phyloP scores from a whole-genome alignment of 2,113 vertebrate genomes.

The Centrocercus urophasianus region DNA sequence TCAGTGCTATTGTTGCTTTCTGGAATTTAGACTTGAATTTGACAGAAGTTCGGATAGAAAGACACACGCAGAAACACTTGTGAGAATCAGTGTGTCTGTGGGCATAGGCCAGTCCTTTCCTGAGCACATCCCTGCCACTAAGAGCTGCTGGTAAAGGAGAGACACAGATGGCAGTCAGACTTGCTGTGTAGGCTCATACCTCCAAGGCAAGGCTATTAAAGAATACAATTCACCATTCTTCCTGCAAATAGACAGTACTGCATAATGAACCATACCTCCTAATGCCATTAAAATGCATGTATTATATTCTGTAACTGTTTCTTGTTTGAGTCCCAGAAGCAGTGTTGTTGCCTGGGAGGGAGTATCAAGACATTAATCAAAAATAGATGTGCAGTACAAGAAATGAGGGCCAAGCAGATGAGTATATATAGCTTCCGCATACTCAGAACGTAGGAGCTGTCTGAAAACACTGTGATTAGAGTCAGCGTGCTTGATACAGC shows the following conservation, averaged over 20 bases:
- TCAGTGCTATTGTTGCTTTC: slow-evolving; percentile 50
- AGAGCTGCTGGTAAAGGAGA: neutral
- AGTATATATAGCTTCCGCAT: neutral
- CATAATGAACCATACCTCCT: neutral
- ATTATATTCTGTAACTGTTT: neutral
- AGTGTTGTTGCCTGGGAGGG: neutral
- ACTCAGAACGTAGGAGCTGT: neutral
- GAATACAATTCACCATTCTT: neutral
- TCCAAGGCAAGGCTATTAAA: neutral
- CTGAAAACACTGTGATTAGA: neutral
- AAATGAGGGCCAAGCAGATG: neutral
- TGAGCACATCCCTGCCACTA: slow-evolving; percentile 1
- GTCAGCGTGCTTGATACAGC: neutral
- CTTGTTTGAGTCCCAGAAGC: neutral
- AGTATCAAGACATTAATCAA: slow-evolving; percentile 6
- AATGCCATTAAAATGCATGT: neutral
- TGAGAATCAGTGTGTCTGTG: slow-evolving; percentile 16
- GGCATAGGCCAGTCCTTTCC: neutral
- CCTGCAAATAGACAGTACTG: neutral
- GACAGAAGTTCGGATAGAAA: neutral
- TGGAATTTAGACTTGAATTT: slow-evolving; percentile 55
- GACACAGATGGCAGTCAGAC: neutral
- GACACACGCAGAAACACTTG: slow-evolving; percentile 16
- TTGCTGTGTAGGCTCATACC: neutral
- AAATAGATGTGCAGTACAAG: slow-evolving; percentile 24